These are phyloP conservation scores for Coryphaenoides rupestris DNA, from an alignment of 2,113 vertebrate genomes.

Conservation along the genomic window DNA sequence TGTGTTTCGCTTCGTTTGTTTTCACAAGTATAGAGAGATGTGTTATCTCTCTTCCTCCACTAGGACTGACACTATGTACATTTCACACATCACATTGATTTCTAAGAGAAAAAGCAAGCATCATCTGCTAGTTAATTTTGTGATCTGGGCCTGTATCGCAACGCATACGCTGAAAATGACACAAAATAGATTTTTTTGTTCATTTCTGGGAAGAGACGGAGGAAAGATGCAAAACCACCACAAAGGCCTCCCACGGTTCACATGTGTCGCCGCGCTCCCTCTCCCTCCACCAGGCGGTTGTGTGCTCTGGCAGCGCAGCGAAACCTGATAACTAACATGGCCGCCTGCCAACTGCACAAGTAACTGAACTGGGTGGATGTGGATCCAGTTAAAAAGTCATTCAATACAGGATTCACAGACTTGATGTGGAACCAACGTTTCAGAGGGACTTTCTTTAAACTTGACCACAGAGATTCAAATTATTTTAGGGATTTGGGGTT, in stretches of 20 bases:
- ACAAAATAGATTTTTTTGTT: not conserved
- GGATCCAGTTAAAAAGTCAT: constrained; percentile 11
- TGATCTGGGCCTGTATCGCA: too few species aligned
- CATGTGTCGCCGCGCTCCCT: not conserved
- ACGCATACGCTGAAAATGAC: not conserved
- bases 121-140: too few species aligned
- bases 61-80: too few species aligned
- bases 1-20: too few species aligned
- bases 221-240: not conserved
- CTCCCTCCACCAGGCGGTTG: not conserved
- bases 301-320: not conserved
- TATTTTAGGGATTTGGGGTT: not conserved
- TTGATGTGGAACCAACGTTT: not conserved
- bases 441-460: not conserved
- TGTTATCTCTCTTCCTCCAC: too few species aligned
- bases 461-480: not conserved
- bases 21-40: too few species aligned
- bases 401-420: not conserved
- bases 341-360: constrained; percentile 14
- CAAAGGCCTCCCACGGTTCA: not conserved
- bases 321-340: constrained; percentile 21
- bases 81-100: too few species aligned
- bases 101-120: too few species aligned
- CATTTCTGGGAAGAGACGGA: not conserved
- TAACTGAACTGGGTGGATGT: constrained; percentile 15